phyloP scores from a whole-genome alignment of 2,888 invertebrate genomes.

The Plutella xylostella region DNA sequence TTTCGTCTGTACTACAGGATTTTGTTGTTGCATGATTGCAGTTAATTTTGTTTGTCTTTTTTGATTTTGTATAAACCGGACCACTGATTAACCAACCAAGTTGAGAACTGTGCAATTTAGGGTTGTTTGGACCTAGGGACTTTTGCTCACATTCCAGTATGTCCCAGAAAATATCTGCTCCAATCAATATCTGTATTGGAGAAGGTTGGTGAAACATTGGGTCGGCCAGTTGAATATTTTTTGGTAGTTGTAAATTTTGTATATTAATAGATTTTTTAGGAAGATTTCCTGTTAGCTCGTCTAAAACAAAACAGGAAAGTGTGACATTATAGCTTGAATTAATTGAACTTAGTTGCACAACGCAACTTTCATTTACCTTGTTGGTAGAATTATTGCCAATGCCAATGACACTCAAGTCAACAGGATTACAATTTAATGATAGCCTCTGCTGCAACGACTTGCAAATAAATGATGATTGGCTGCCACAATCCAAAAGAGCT shows the following conservation, averaged over 20 bases:
- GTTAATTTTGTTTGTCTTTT: no score
- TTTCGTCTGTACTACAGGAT: no score
- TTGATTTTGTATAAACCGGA: no score
- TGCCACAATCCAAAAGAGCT: conserved; percentile 14
- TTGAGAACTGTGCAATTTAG: neutral
- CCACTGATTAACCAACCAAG: neutral
- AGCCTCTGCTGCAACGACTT: neutral
- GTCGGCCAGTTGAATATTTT: conserved; percentile 5
- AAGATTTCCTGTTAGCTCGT: neutral
- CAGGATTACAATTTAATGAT: neutral
- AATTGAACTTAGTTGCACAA: no score
- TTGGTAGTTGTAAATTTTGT: conserved; percentile 5
- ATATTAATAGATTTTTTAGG: neutral
- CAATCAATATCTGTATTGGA: neutral
- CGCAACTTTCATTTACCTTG: no score
- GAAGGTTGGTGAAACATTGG: conserved; percentile 3
- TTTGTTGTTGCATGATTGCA: no score
- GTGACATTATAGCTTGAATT: neutral
- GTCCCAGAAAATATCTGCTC: neutral
- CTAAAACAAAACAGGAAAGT: neutral
- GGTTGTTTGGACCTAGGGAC: neutral
- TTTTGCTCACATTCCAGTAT: neutral
- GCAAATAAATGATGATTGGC: conserved; percentile 8
- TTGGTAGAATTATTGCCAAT: neutral
- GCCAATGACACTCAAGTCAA: neutral